A percentile compares a stretch with the other conserved stretches of the same genome.
Evolutionary conservation across 1,140 invertebrate genomes (phyloP).

Genomic region (Neuroterus valhalla): DNA sequence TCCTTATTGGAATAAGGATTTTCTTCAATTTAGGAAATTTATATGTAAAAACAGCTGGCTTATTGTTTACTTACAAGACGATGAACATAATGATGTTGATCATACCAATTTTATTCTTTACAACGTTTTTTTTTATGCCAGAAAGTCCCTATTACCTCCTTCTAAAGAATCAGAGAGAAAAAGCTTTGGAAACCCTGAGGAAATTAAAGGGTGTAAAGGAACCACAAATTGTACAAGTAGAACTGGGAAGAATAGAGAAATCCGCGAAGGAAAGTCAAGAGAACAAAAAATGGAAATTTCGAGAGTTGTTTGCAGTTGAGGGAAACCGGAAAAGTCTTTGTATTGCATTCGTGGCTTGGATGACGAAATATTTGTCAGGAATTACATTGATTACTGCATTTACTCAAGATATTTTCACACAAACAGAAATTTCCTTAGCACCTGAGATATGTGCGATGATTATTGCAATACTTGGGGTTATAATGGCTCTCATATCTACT

Average conservation of each 20-base stretch:
- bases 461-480: background rate
- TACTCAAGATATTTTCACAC: background rate
- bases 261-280: background rate
- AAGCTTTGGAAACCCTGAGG: conserved; percentile 70
- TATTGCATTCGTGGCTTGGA: background rate
- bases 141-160: conserved; percentile 79
- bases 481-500: background rate
- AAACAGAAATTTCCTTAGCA: background rate
- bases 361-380: background rate
- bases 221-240: background rate
- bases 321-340: background rate
- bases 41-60: conserved; percentile 74
- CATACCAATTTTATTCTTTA: conserved; percentile 78
- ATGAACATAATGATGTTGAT: conserved; percentile 72
- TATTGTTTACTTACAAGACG: conserved; percentile 74
- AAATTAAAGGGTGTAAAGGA: conserved; percentile 64
- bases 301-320: background rate
- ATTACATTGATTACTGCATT: background rate
- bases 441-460: background rate
- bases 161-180: conserved; percentile 59
- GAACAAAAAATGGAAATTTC: background rate
- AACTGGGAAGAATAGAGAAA: background rate
- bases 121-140: conserved; percentile 82
- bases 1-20: conserved; percentile 81
- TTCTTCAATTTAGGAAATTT: conserved; percentile 82